Evolutionary conservation across 1,140 invertebrate species (phyloP), one percentile per base, ranked within the genome.

Genomic region (Drosophila neocordata): DNA sequence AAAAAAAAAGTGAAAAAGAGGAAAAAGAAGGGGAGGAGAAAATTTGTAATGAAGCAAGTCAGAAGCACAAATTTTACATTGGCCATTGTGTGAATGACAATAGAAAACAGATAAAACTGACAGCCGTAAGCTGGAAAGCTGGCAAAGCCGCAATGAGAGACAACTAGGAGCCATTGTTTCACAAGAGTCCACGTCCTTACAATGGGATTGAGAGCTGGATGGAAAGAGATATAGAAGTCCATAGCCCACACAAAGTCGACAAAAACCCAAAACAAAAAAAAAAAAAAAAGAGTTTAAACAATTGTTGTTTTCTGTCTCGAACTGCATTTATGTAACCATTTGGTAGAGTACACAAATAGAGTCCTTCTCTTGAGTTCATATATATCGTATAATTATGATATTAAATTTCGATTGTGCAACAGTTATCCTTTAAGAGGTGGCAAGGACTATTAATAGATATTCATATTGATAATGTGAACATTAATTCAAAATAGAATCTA

Each of bases 41-140:
- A 77, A 76, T 61, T 61, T 75, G 71, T 68, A 68, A 55, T 41
- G 18, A 58, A 41, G 37, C 55, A 57, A 57, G 58, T 48, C 18
- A 13, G 31, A 55, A 75, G 38, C 70, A 68, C 73, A 77, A 76
- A 55, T 77, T 87, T 75, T 34, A 15, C 31, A 34, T 69, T 56
- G 69, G 65, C 69, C 74, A 85, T 87, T 87, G 82, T 85, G 74
- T 65, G 59, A 87, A 65, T 79, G 70, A 87, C 82, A 85, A 85
- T 88, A 74, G 56, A 59, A 24, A 58, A 79, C 48, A 71, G 81
- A 87, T 85, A 85, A 85, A 87, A 85, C 81, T 65, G 81, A 76
- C 81, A 85, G 83, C 78, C 82, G 38, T 70, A 85, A 87, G 78
- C 78, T 71, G 61, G 38, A 53, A 51, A 48, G 41, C 41, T 48